phyloP scores from a whole-genome alignment of 2,888 invertebrate genomes.

The Drosophila tripunctata region DNA sequence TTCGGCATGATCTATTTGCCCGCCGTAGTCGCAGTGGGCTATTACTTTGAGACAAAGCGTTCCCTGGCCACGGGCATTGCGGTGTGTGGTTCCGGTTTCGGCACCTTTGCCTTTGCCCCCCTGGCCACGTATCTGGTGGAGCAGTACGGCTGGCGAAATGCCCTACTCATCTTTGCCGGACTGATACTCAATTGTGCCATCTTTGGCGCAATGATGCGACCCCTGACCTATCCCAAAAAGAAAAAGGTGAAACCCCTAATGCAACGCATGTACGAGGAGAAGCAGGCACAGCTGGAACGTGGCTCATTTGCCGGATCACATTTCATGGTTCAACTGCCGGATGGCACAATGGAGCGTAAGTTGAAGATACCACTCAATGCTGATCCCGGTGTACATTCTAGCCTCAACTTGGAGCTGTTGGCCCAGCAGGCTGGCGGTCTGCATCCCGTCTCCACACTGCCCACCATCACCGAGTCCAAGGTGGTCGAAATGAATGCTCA shows the following conservation, averaged over 20 bases:
- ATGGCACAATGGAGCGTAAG: constrained; percentile 95
- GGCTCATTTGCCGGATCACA: constrained; percentile 95
- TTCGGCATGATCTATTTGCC: constrained; percentile 97
- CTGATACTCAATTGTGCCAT: constrained; percentile 95
- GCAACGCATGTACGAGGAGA: constrained; percentile 97
- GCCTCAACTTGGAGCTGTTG: constrained; percentile 93
- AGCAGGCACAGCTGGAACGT: constrained; percentile 94
- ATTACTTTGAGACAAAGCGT: constrained; percentile 98
- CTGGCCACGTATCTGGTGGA: constrained; percentile 92
- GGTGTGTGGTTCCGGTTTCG: constrained; percentile 97
- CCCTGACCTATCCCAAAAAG: constrained; percentile 84
- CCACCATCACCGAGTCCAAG: constrained; percentile 94
- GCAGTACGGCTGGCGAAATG: constrained; percentile 94
- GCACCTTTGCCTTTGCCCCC: constrained; percentile 98
- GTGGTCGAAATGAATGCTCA: constrained; percentile 85
- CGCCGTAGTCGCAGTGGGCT: constrained; percentile 98
- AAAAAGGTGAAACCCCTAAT: constrained; percentile 89
- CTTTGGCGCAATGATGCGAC: constrained; percentile 87
- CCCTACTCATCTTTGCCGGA: constrained; percentile 95
- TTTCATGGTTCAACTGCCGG: constrained; percentile 94
- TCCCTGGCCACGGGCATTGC: constrained; percentile 97
- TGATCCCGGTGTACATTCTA: constrained; percentile 97
- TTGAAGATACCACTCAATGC: constrained; percentile 95
- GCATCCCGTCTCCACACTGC: constrained; percentile 93
- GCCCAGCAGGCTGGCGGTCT: constrained; percentile 88